Base-by-base conservation (phyloP, 1,140 invertebrate species). In the Leguminivora glycinivorella region DNA sequence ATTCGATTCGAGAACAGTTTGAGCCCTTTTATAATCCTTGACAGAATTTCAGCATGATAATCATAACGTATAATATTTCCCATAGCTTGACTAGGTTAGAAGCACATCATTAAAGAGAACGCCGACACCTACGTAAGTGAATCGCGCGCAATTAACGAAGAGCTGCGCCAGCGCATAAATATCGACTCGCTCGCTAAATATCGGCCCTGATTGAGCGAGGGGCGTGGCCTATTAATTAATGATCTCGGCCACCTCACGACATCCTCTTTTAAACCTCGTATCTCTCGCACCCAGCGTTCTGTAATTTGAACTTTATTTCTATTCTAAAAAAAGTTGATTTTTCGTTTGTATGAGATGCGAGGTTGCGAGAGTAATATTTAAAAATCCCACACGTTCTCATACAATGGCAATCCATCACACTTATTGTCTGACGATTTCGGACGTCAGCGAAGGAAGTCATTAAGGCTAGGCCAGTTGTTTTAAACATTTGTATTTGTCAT, bases 361-460 rank as follows among this genome's bases (percentile, higher is more conserved):
- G 47, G 10, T 52, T 22, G 47, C 7, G 9, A 10, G 19, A 52
- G 47, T 52, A 52, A 52, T 19, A 0, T 6, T 52, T 52, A 19
- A 22, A 22, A 83, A 79, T 82, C 56, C 71, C 81, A 75, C 75
- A 79, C 77, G 76, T 84, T 86, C 84, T 83, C 85, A 86, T 80
- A 86, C 80, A 82, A 80, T 79, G 80, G 83, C 83, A 79, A 85
- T 83, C 83, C 79, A 85, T 85, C 84, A 84, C 75, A 82, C 78
- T 86, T 81, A 82, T 88, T 85, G 81, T 84, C 79, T 73, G 85
- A 80, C 81, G 83, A 86, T 87, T 84, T 83, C 71, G 79, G 79
- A 83, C 81, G 84, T 86, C 84, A 88, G 83, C 84, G 75, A 80
- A 84, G 79, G 82, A 88, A 86, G 79, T 84, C 83, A 85, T 87